Base-by-base conservation (phyloP, 2,113 vertebrate species). In the Micronycteris hirsuta region DNA sequence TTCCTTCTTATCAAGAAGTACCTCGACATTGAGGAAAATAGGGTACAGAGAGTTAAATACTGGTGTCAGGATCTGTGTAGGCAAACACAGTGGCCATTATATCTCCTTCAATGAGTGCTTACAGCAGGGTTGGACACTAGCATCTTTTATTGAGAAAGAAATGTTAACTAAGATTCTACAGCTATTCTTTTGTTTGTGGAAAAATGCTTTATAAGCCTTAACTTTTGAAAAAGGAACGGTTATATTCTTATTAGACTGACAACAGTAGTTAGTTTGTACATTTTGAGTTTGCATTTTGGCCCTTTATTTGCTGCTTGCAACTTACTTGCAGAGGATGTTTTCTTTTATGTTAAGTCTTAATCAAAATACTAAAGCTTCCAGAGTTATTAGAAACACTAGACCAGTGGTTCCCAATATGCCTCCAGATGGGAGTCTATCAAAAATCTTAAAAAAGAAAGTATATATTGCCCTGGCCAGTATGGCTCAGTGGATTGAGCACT, bases 71-170 rank as follows among this genome's bases (percentile, higher is more conserved):
- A 93, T 86, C 93, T 97, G 73, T 97, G 93, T 96, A 97, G 94
- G 86, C 95, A 98, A 97, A 98, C 98, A 98, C 96, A 98, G 97
- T 93, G 96, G 71, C 97, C 1, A 96, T 98, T 98, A 97, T 98
- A 85, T 97, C 90, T 49, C 67, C 71, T 95, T 98, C 98, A 98
- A 97, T 98, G 97, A 73, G 80, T 97, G 96, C 95, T 98, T 97
- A 97, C 95, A 98, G 63, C 77, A 97, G 97, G 45, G 86, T 96
- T 96, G 90, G 95, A 97, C 97, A 97, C 17, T 81, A 95, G 93
- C 83, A 96, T 97, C 77, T 98, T 97, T 98, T 98, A 96, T 93
- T 95, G 97, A 93, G 96, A 98, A 97, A 92, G 86, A 98, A 97
- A 97, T 97, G 94, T 96, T 98, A 97, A 97, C 97, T 82, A 83